A percentile compares a stretch with the other conserved stretches of the same genome.
Evolutionary conservation across 2,113 vertebrate genomes (phyloP).

Genomic region (Centropus unirufus): DNA sequence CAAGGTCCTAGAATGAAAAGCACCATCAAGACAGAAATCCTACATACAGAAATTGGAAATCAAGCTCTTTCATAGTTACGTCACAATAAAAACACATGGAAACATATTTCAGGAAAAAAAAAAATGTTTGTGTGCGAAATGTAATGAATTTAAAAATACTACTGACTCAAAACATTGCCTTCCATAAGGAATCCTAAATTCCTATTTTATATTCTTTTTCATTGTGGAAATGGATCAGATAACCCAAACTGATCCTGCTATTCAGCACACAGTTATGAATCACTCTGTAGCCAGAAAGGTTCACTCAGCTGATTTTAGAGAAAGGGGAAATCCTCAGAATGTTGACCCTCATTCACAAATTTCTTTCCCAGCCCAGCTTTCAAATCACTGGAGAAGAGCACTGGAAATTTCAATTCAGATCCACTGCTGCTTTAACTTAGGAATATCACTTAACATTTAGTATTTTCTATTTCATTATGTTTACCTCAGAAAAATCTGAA

Average conservation of each 20-base stretch:
- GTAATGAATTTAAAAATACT: neutral
- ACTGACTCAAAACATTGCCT: neutral
- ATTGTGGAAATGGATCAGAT: neutral
- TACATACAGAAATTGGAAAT: neutral
- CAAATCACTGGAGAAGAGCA: neutral
- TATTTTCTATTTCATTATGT: neutral
- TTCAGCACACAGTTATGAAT: neutral
- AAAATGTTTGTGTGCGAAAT: neutral
- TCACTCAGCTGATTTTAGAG: neutral
- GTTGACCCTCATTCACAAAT: neutral
- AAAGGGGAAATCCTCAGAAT: neutral
- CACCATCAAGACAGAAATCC: neutral
- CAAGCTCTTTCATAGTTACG: neutral
- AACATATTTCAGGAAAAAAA: neutral
- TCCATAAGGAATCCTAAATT: neutral
- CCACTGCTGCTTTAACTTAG: neutral
- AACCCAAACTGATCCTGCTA: neutral
- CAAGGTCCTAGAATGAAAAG: neutral
- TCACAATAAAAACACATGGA: neutral
- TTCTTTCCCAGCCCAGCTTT: neutral
- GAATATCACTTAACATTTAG: neutral
- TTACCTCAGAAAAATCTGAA: neutral
- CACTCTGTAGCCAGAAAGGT: neutral
- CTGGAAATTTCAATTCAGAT: neutral
- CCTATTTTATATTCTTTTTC: neutral